Conservation (phyloP, 2,113 vertebrate genomes). For the Copsychus sechellarum region DNA sequence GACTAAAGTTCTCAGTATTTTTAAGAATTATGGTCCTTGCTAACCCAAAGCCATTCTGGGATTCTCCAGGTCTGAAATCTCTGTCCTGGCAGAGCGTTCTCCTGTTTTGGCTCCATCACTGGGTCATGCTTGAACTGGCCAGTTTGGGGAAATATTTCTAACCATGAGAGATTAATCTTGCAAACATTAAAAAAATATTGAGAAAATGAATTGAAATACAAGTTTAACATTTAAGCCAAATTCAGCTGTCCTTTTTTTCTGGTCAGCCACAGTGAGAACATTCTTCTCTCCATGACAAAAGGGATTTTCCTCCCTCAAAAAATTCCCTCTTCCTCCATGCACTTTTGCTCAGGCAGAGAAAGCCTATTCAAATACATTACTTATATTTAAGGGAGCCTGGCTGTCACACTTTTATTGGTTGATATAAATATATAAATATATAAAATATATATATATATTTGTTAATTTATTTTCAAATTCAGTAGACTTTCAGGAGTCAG, state of each 20-base stretch:
- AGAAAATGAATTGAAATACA: background rate
- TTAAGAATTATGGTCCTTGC: background rate
- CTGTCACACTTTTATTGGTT: background rate
- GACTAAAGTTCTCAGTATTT: background rate
- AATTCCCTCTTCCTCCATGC: background rate
- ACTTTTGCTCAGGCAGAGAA: background rate
- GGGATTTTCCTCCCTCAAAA: background rate
- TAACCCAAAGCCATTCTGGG: background rate
- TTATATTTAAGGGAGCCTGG: background rate
- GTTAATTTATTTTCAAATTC: background rate
- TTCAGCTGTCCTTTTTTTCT: background rate
- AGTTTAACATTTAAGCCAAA: background rate
- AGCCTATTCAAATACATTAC: background rate
- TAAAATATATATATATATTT: background rate
- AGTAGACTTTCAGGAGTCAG: background rate
- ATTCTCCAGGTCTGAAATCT: background rate
- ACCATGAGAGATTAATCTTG: background rate
- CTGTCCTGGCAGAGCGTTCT: background rate
- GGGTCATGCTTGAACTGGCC: rapidly evolving
- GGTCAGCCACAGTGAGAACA: background rate
- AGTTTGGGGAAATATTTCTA: background rate
- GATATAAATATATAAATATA: background rate
- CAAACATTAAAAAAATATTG: background rate
- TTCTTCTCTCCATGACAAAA: background rate
- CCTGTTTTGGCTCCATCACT: background rate